A percentile compares a stretch with the other conserved stretches of the same genome.
Evolutionary conservation across 2,113 vertebrate species (phyloP).

Genomic region (Mastomys coucha): DNA sequence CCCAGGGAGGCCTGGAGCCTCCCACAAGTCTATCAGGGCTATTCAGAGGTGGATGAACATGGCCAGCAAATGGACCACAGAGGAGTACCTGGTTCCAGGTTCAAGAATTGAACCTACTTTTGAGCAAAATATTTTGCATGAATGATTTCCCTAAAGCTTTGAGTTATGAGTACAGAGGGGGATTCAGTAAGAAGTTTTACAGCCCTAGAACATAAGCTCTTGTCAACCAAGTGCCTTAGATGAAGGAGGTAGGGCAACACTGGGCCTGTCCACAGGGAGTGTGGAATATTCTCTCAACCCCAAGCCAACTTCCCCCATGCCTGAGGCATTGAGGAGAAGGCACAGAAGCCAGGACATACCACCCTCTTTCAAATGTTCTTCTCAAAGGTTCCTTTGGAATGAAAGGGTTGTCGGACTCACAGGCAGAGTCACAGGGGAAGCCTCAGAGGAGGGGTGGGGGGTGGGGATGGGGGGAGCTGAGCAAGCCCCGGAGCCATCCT

Average conservation of each 20-base stretch:
- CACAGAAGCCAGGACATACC: neutral
- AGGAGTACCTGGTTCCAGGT: neutral
- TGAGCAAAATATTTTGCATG: neutral
- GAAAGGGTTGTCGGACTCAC: accelerated
- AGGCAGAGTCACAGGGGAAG: accelerated
- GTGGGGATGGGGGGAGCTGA: neutral
- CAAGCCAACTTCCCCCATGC: neutral
- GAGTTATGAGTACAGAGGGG: neutral
- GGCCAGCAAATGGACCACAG: too few relatives aligned
- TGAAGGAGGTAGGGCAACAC: too few relatives aligned
- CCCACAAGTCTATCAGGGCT: neutral
- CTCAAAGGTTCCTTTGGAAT: neutral
- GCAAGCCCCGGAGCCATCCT: neutral
- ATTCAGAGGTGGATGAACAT: neutral
- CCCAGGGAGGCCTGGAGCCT: neutral
- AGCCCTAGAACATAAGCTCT: neutral
- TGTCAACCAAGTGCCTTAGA: neutral
- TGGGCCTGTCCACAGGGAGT: neutral
- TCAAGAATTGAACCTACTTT: neutral
- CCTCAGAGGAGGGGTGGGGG: neutral
- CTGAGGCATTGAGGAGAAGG: neutral
- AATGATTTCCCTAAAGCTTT: neutral
- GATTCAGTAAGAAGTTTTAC: too few relatives aligned
- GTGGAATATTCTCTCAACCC: too few relatives aligned
- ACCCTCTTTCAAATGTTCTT: neutral